Evolutionary conservation across 2,113 vertebrate genomes (phyloP).

Genomic region (Alethe diademata): DNA sequence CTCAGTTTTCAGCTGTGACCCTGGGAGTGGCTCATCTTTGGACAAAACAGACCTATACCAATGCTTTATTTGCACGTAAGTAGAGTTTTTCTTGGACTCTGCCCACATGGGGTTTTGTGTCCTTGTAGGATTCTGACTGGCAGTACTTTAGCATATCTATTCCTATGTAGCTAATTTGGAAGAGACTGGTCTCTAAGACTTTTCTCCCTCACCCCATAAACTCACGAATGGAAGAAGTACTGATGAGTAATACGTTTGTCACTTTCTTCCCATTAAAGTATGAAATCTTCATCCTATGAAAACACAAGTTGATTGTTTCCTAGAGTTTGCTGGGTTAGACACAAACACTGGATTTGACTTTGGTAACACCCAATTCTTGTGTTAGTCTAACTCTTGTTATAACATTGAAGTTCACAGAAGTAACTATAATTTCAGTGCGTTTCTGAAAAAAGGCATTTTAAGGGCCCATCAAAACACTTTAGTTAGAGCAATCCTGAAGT

Average conservation of each 20-base stretch:
- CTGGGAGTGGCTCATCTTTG: not conserved
- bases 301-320: not conserved
- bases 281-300: not conserved
- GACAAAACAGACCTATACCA: not conserved
- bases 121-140: not conserved
- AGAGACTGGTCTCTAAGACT: not conserved
- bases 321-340: not conserved
- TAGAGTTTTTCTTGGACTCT: not conserved
- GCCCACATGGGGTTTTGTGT: not conserved
- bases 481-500: not conserved
- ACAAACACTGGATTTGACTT: not conserved
- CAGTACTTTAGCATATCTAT: not conserved
- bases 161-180: not conserved
- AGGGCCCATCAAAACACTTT: not conserved
- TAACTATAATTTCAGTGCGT: not conserved
- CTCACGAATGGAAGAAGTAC: not conserved
- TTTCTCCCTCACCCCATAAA: not conserved
- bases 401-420: not conserved
- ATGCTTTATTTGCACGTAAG: not conserved
- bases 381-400: not conserved
- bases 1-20: slow-evolving; percentile 4
- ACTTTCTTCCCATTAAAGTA: not conserved
- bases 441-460: not conserved
- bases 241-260: not conserved
- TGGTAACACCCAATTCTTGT: not conserved